Percentiles rank a stretch among this genome's conserved stretches.
Evolutionary conservation across 2,888 invertebrate genomes (phyloP).

Genomic region (Macaria liturata): DNA sequence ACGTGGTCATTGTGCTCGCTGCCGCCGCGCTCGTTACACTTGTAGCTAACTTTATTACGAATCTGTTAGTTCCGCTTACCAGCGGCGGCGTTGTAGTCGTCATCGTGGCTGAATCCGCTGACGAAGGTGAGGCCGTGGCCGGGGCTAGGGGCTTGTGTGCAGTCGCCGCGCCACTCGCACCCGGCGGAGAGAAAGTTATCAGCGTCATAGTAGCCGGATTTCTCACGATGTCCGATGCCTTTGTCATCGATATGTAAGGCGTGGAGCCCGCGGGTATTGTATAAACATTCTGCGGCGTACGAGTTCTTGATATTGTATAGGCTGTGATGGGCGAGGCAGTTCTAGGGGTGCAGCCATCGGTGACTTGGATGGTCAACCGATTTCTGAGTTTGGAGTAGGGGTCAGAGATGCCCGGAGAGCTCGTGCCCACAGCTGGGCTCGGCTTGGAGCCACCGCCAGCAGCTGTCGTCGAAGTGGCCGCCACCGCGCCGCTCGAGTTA

Average conservation of each 20-base stretch:
- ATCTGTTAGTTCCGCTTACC: slow-evolving; percentile 6
- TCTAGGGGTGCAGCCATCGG: slow-evolving; percentile 3
- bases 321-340: slow-evolving; percentile 11
- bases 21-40: background rate
- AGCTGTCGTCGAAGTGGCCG: background rate
- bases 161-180: background rate
- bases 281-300: slow-evolving; percentile 7
- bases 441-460: background rate
- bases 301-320: slow-evolving; percentile 11
- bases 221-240: background rate
- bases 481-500: slow-evolving; percentile 2
- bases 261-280: slow-evolving; percentile 1
- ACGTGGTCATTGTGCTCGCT: slow-evolving; percentile 6
- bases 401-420: background rate
- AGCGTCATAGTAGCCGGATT: slow-evolving; percentile 11
- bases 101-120: background rate
- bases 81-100: slow-evolving; percentile 11
- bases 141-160: background rate
- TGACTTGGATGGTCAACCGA: slow-evolving; percentile 6
- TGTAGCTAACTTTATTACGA: slow-evolving; percentile 13
- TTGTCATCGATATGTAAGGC: background rate
- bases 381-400: slow-evolving; percentile 2
- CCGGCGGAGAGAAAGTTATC: slow-evolving; percentile 6
- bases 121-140: background rate
- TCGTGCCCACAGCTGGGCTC: background rate